These are phyloP conservation scores for Andrena fulva DNA, from an alignment of 2,888 invertebrate species.

Conservation along the genomic window DNA sequence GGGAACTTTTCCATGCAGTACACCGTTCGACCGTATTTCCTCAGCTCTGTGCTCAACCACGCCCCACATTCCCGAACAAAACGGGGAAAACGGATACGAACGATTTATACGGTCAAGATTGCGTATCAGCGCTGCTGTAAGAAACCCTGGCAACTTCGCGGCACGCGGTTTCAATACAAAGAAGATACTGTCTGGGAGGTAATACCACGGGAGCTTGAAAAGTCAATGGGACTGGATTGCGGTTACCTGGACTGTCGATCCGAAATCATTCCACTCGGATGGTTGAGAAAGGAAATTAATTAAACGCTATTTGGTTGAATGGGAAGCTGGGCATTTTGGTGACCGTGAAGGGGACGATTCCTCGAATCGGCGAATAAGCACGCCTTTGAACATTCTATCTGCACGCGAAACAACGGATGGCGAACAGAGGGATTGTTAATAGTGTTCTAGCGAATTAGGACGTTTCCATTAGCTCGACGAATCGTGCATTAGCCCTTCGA, in stretches of 20 bases:
- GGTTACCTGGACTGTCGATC: not conserved
- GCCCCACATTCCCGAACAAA: not conserved
- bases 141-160: constrained; percentile 27
- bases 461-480: constrained; percentile 51
- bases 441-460: constrained; percentile 50
- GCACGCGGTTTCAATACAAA: constrained; percentile 23
- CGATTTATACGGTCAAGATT: constrained; percentile 39
- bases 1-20: constrained; percentile 13
- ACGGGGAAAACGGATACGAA: constrained; percentile 21
- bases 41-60: constrained; percentile 1
- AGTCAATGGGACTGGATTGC: not conserved
- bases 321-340: not conserved
- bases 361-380: not conserved
- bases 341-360: too few relatives aligned
- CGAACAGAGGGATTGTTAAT: constrained; percentile 8
- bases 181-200: constrained; percentile 1
- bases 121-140: constrained; percentile 36
- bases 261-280: not conserved
- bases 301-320: too few relatives aligned
- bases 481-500: constrained; percentile 45
- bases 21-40: constrained; percentile 17
- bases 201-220: constrained; percentile 3
- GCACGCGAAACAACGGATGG: not conserved
- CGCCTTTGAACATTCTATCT: not conserved
- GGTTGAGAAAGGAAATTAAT: not conserved